Conservation (phyloP, 2,888 invertebrate genomes). For the Dioctria rufipes region DNA sequence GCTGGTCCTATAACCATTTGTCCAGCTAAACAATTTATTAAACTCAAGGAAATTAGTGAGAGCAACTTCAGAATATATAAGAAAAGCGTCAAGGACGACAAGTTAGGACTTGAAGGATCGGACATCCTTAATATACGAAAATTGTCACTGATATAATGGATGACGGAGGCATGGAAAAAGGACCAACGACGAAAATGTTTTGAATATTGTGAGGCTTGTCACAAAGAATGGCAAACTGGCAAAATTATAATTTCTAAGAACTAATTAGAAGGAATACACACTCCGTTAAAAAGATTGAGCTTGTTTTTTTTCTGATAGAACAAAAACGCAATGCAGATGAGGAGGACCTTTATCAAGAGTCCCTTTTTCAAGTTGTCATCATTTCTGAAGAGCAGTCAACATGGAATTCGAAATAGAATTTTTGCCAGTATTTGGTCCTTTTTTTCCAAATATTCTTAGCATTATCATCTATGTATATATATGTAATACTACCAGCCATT, state of each 20-base stretch:
- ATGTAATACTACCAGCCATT: too few relatives aligned
- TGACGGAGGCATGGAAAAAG: conserved; percentile 26
- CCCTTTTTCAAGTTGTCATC: conserved; percentile 23
- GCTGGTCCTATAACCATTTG: conserved; percentile 11
- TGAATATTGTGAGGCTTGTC: conserved; percentile 1
- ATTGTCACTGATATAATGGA: conserved; percentile 38
- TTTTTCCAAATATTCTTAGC: not conserved
- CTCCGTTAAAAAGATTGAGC: conserved; percentile 4
- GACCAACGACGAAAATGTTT: conserved; percentile 25
- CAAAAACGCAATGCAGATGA: conserved; percentile 8
- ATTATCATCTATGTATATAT: too few relatives aligned
- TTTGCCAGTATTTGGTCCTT: not conserved
- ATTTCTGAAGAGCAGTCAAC: conserved; percentile 17
- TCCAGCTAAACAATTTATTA: conserved; percentile 34
- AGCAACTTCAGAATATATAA: not conserved
- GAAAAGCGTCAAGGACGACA: not conserved
- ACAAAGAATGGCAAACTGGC: not conserved
- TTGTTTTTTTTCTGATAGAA: conserved; percentile 22
- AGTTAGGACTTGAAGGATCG: conserved; percentile 4
- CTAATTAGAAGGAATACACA: conserved; percentile 15
- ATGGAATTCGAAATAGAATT: conserved; percentile 3
- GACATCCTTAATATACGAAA: conserved; percentile 28
- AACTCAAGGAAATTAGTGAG: conserved; percentile 27
- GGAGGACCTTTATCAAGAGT: conserved; percentile 11
- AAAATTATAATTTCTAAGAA: conserved; percentile 24